Evolutionary conservation across 2,888 invertebrate species (phyloP), one percentile per base, ranked within the genome.

Genomic region (Conomelus anceps): DNA sequence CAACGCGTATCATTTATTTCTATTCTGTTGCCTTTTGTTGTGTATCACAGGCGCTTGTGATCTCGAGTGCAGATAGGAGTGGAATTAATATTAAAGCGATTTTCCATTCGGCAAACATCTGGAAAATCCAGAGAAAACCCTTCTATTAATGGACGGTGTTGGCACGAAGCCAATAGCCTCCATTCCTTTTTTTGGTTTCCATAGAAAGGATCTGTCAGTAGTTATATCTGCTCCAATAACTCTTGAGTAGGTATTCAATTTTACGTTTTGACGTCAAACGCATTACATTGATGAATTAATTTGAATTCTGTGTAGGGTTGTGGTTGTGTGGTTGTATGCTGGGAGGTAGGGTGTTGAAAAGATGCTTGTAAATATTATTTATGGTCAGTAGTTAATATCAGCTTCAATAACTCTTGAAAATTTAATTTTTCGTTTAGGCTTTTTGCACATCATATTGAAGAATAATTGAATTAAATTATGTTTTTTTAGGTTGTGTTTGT

Each of bases 251-350:
- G n/a, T 85, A 85, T 85, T 85, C 23, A 24, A 24, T 86, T 86
- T 88, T 34, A 85, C 22, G 29, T 20, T 86, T 90, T 91, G 90
- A 88, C 89, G 88, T 90, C 90, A 23, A 89, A 84, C 88, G 88
- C 23, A 24, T 86, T 85, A 85, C 17, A 85, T 7, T 22, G 23
- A 22, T 85, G 85, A 85, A 23, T 85, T 17, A 23, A 22, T 22
- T 17, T 23, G 22, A 22, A 17, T 23, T 22, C 23, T 22, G 84
- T 20, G 84, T 84, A 84, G 84, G 85, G 22, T 23, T 86, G 23
- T 23, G 11, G 22, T 22, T 99, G 92, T 99, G 84, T 88, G n/a
- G n/a, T n/a, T n/a, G n/a, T n/a, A n/a, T n/a, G n/a, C n/a, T n/a
- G n/a, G n/a, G n/a, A n/a, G n/a, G n/a, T n/a, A n/a, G n/a, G n/a